A percentile compares a stretch with the other conserved stretches of the same genome.
phyloP scores from a whole-genome alignment of 2,113 vertebrate species.

The Cairina moschata region DNA sequence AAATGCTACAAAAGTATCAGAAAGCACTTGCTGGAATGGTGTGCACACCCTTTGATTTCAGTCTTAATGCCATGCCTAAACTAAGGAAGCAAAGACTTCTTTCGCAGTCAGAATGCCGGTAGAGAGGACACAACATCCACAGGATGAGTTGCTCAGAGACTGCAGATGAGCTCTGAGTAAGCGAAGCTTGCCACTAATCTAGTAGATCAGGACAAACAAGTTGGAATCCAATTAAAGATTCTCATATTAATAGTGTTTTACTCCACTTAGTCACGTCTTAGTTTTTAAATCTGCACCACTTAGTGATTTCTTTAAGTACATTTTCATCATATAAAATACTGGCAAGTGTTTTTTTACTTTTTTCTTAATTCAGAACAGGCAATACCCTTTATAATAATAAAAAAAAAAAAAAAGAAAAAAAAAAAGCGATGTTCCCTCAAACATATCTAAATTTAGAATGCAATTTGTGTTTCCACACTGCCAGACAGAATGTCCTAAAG shows the following conservation, averaged over 20 bases:
- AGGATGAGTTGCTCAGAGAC: background rate
- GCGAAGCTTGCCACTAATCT: background rate
- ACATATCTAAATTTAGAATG: background rate
- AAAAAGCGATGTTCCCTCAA: background rate
- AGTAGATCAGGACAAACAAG: slow-evolving; percentile 18
- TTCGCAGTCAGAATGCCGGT: background rate
- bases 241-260: background rate
- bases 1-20: background rate
- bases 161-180: background rate
- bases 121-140: background rate
- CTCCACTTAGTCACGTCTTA: background rate
- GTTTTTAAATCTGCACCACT: background rate
- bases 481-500: background rate
- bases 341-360: background rate
- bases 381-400: background rate
- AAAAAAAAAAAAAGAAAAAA: background rate
- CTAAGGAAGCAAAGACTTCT: background rate
- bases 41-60: background rate
- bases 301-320: background rate
- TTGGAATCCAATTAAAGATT: background rate
- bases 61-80: background rate
- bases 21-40: background rate
- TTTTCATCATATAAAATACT: background rate
- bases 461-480: background rate
- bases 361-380: background rate